phyloP scores from a whole-genome alignment of 2,888 invertebrate species.

The Exocentrus adspersus region DNA sequence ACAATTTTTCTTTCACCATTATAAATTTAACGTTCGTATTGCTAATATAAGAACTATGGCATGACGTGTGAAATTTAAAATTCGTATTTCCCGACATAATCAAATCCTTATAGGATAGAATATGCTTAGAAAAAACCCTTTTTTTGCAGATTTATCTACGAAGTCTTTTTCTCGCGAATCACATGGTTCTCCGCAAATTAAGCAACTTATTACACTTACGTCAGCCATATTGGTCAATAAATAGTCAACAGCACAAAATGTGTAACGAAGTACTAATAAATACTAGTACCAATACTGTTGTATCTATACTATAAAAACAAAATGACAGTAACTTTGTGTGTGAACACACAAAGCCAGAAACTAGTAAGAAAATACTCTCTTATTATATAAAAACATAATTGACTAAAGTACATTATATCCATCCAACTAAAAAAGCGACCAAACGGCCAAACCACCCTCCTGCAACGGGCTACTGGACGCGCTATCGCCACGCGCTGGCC shows the following conservation, averaged over 20 bases:
- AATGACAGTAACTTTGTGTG: too few species aligned
- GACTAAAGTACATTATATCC: too few species aligned
- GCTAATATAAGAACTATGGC: not conserved
- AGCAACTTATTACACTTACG: not conserved
- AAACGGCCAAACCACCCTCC: too few species aligned
- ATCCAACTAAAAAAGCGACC: too few species aligned
- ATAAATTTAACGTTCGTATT: not conserved
- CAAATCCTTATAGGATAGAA: not conserved
- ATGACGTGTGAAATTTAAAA: not conserved
- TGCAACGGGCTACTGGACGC: too few species aligned
- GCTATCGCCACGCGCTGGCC: too few species aligned
- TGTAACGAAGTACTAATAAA: too few species aligned
- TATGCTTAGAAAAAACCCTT: not conserved
- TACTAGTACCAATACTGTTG: too few species aligned
- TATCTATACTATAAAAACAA: too few species aligned
- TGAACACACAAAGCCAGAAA: too few species aligned
- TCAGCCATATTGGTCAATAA: constrained; percentile 1
- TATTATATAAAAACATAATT: too few species aligned
- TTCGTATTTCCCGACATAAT: not conserved
- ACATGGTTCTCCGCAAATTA: not conserved
- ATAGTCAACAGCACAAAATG: not conserved
- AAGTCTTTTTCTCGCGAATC: not conserved
- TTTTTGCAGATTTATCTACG: not conserved
- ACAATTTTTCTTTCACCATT: not conserved
- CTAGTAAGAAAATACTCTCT: too few species aligned